Conservation (phyloP, 2,113 vertebrate species). For the Burhinus oedicnemus region DNA sequence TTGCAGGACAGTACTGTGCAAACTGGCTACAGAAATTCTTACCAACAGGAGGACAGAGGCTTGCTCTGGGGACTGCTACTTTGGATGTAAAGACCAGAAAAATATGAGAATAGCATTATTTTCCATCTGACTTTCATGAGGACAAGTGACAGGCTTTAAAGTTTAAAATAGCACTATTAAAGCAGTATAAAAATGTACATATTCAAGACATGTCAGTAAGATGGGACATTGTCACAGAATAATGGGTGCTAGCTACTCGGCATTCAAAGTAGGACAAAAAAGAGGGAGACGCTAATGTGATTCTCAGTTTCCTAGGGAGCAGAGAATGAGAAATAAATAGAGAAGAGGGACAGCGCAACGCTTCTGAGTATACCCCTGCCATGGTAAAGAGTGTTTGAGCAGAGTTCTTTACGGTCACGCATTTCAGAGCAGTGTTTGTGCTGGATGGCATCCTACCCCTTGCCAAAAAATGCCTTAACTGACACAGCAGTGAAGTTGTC, state of each 20-base stretch:
- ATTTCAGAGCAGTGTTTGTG: neutral
- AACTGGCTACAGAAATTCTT: neutral
- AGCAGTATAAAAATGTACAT: constrained; percentile 59
- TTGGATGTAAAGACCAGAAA: constrained; percentile 28
- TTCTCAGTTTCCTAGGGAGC: constrained; percentile 39
- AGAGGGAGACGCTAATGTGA: neutral
- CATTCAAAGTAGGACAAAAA: constrained; percentile 44
- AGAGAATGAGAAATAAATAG: constrained; percentile 29
- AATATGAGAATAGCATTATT: constrained; percentile 42
- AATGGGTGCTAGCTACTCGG: constrained; percentile 24
- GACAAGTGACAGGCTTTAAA: constrained; percentile 57
- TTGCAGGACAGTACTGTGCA: neutral
- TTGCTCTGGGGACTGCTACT: neutral
- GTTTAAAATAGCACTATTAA: constrained; percentile 66
- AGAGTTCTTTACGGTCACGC: neutral
- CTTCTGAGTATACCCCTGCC: neutral
- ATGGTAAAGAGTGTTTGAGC: neutral
- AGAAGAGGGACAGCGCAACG: neutral
- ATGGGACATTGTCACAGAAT: constrained; percentile 57
- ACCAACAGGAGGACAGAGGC: neutral
- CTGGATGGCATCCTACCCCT: fast-evolving
- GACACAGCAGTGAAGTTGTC: neutral
- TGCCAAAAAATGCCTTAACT: neutral
- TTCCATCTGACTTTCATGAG: constrained; percentile 59
- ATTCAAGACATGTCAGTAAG: constrained; percentile 58